These are phyloP conservation scores for Hirtodrosophila duncani DNA, from an alignment of 2,888 invertebrate genomes.

Conservation along the genomic window DNA sequence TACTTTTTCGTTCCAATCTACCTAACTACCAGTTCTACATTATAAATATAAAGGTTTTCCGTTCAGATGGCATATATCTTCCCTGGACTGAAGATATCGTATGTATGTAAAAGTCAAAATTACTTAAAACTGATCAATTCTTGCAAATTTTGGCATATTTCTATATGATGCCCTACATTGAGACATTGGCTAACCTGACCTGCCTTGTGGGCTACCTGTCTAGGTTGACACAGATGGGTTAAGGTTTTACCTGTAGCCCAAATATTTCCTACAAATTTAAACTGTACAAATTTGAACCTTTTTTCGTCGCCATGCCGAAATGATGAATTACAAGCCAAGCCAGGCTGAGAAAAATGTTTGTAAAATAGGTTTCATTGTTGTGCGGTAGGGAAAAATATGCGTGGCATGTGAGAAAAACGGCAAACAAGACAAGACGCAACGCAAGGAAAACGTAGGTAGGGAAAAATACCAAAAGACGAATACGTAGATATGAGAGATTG, in stretches of 20 bases:
- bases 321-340: conserved; percentile 62
- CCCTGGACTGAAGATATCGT: no score
- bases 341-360: conserved; percentile 40
- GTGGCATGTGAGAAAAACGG: conserved; percentile 68
- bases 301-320: conserved; percentile 11
- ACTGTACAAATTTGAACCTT: conserved; percentile 15
- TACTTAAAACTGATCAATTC: no score
- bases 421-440: conserved; percentile 29
- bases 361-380: conserved; percentile 42
- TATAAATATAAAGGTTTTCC: no score
- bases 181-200: neutral
- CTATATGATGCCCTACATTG: no score
- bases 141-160: no score
- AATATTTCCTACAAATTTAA: conserved; percentile 33
- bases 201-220: conserved; percentile 32
- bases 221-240: conserved; percentile 47
- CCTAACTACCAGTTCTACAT: no score
- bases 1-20: no score
- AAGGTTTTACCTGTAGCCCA: conserved; percentile 52
- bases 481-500: conserved; percentile 35
- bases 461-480: conserved; percentile 8
- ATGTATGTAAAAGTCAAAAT: no score
- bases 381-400: conserved; percentile 45
- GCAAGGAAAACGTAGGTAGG: conserved; percentile 8
- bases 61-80: no score